These are phyloP conservation scores for Itoplectis maculator DNA, from an alignment of 2,888 invertebrate species.

Conservation along the genomic window DNA sequence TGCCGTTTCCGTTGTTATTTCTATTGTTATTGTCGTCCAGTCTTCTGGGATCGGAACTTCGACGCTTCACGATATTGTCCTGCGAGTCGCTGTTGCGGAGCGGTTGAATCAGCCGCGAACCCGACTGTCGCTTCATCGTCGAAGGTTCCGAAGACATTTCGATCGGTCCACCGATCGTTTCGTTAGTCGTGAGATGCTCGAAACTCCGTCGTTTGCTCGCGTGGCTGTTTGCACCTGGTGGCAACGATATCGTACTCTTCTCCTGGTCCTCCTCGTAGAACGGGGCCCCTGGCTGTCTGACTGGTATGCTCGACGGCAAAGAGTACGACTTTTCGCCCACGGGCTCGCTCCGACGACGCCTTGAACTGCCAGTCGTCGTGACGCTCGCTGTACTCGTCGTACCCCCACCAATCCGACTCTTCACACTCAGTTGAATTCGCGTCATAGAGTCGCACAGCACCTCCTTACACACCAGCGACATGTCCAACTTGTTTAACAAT, in stretches of 20 bases:
- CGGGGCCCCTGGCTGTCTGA: slow-evolving; percentile 44
- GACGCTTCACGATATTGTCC: slow-evolving; percentile 51
- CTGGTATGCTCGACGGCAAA: slow-evolving; percentile 45
- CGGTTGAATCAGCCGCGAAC: slow-evolving; percentile 28
- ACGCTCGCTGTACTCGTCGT: slow-evolving; percentile 31
- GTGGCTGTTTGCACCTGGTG: slow-evolving; percentile 41
- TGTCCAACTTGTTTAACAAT: slow-evolving; percentile 86
- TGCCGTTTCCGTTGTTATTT: slow-evolving; percentile 52
- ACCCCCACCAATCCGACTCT: slow-evolving; percentile 68
- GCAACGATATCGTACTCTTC: slow-evolving; percentile 62
- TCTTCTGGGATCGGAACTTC: slow-evolving; percentile 66
- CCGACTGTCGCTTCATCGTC: slow-evolving; percentile 69
- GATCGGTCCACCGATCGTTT: slow-evolving; percentile 53
- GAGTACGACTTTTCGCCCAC: slow-evolving; percentile 60
- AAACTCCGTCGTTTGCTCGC: slow-evolving; percentile 73
- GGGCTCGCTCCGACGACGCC: slow-evolving; percentile 72
- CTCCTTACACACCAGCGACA: slow-evolving; percentile 86
- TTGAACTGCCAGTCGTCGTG: slow-evolving; percentile 43
- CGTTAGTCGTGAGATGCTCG: slow-evolving; percentile 71
- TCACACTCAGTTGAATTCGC: slow-evolving; percentile 69
- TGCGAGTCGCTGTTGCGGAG: slow-evolving; percentile 53
- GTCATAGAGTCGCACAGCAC: slow-evolving; percentile 83
- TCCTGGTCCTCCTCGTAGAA: slow-evolving; percentile 52
- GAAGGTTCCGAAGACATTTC: slow-evolving; percentile 65
- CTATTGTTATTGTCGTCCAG: slow-evolving; percentile 80